Evolutionary conservation across 2,797 vertebrate genomes (phyloP).

Genomic region (Anguilla megastoma): DNA sequence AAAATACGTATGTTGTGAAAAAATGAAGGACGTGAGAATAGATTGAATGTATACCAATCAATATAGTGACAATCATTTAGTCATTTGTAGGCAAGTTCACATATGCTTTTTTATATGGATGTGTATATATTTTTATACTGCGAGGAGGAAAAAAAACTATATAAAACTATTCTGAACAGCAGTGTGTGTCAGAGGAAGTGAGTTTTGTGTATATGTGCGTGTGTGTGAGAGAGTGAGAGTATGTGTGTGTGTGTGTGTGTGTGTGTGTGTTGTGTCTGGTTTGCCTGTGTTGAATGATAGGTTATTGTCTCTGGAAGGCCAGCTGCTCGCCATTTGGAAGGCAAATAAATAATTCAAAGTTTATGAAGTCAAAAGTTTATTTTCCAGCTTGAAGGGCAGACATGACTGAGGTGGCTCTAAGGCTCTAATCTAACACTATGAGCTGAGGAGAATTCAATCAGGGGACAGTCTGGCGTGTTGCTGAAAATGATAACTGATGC

Average conservation of each 20-base stretch:
- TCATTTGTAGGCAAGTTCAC: no score
- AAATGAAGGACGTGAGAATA: background rate
- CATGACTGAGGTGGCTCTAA: background rate
- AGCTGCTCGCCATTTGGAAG: background rate
- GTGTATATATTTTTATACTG: background rate
- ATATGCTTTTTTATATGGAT: background rate
- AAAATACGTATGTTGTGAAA: background rate
- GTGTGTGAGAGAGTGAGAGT: background rate
- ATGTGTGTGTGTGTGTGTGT: background rate
- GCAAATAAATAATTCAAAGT: background rate
- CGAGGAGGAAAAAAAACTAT: background rate
- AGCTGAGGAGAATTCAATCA: background rate
- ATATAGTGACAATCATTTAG: background rate
- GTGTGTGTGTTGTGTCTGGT: background rate
- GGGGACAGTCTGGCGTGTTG: background rate
- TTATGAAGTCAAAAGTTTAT: background rate
- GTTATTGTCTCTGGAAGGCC: background rate
- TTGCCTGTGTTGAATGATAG: slow-evolving; percentile 1
- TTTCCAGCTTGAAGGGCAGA: background rate
- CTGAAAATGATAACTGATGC: background rate
- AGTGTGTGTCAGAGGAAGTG: background rate
- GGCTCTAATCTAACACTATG: background rate
- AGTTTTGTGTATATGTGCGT: background rate
- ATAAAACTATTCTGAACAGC: background rate
- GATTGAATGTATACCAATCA: background rate